phyloP scores from a whole-genome alignment of 2,113 vertebrate species.

The Typhlomys cinereus region DNA sequence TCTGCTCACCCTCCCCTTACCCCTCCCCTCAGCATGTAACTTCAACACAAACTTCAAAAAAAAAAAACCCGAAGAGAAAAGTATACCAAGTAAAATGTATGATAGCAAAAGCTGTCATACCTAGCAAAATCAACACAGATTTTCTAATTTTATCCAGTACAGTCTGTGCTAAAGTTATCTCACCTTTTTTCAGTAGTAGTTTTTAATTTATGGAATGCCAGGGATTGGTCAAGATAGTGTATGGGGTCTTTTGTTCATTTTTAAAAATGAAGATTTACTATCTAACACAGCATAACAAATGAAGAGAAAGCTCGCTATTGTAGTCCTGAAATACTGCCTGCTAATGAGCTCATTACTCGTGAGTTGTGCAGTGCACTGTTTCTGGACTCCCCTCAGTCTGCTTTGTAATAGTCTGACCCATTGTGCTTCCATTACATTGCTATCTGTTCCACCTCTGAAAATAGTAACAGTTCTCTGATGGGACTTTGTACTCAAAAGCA shows the following conservation, averaged over 20 bases:
- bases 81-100: not conserved
- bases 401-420: constrained; percentile 64
- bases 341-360: constrained; percentile 66
- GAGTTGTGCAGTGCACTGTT: constrained; percentile 20
- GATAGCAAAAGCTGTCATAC: too few species aligned
- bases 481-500: constrained; percentile 55
- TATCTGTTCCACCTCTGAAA: constrained; percentile 59
- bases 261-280: constrained; percentile 33
- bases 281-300: constrained; percentile 56
- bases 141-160: not conserved
- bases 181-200: not conserved
- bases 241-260: constrained; percentile 35
- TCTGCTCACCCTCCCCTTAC: too few species aligned
- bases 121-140: constrained; percentile 9
- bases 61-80: too few species aligned
- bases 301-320: constrained; percentile 41
- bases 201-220: constrained; percentile 23
- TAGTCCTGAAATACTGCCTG: constrained; percentile 47
- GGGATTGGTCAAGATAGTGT: not conserved
- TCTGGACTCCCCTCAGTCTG: constrained; percentile 45
- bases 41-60: not conserved
- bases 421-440: constrained; percentile 54
- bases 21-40: not conserved
- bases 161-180: constrained; percentile 28
- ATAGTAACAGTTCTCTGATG: constrained; percentile 52